phyloP scores from a whole-genome alignment of 2,113 vertebrate species.

The Atlantisia rogersi region DNA sequence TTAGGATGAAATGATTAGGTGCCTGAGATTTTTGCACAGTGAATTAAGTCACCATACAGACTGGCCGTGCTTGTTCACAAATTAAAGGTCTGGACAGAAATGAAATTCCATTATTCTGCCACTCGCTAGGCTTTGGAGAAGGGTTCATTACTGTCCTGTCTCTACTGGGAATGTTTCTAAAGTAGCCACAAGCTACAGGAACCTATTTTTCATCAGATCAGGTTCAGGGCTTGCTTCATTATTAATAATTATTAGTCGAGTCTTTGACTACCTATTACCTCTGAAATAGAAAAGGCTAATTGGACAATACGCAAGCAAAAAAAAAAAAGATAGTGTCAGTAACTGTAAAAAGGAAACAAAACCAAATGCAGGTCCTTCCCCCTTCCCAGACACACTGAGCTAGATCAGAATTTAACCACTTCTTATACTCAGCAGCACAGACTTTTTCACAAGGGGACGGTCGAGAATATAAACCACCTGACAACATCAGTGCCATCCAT shows the following conservation, averaged over 20 bases:
- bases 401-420: neutral
- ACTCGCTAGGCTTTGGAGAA: constrained; percentile 31
- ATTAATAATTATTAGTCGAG: constrained; percentile 1
- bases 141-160: neutral
- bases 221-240: constrained; percentile 24
- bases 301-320: neutral
- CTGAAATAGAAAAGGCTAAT: neutral
- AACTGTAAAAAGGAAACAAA: neutral
- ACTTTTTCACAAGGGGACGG: neutral
- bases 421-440: neutral
- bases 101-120: constrained; percentile 53
- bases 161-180: constrained; percentile 29
- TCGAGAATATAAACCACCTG: neutral
- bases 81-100: constrained; percentile 59
- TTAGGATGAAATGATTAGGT: constrained; percentile 68
- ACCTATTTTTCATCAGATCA: neutral
- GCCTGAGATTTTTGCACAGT: constrained; percentile 66
- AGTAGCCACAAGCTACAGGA: constrained; percentile 35
- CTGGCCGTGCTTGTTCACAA: constrained; percentile 54
- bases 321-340: neutral
- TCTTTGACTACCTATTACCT: constrained; percentile 7
- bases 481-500: neutral
- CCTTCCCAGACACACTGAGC: neutral
- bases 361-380: neutral
- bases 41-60: constrained; percentile 72